Percentiles rank a stretch among this genome's conserved stretches.
Evolutionary conservation across 2,113 vertebrate species (phyloP).

Genomic region (Jaculus jaculus): DNA sequence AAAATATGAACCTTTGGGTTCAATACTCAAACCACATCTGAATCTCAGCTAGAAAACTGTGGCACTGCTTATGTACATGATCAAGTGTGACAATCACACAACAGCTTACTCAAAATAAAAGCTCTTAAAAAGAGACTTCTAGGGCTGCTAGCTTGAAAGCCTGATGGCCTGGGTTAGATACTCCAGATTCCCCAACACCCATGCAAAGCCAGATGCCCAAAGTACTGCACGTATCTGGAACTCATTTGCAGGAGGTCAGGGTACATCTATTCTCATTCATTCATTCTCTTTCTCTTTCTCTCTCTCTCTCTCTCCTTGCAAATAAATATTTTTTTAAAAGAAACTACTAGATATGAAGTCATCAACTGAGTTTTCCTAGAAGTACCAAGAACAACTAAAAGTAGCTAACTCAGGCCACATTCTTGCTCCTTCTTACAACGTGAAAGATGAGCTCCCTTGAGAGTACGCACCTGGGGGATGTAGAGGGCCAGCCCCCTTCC

Average conservation of each 20-base stretch:
- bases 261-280: no score
- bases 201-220: no score
- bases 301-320: no score
- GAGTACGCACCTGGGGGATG: constrained; percentile 80
- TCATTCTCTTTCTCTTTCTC: no score
- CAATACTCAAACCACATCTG: background rate
- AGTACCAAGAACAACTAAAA: background rate
- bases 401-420: constrained; percentile 73
- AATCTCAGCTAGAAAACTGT: background rate
- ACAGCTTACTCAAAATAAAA: constrained; percentile 21
- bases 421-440: constrained; percentile 75
- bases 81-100: background rate
- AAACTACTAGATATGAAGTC: background rate
- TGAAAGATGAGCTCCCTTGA: constrained; percentile 81
- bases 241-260: no score
- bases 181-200: no score
- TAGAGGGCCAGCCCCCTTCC: constrained; percentile 71
- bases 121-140: background rate
- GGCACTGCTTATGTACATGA: background rate
- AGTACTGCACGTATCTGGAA: no score
- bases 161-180: no score
- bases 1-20: background rate
- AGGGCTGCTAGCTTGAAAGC: no score
- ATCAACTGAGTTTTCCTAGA: background rate
- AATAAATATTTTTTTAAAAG: no score